These are phyloP conservation scores for Altica lythri DNA, from an alignment of 2,888 invertebrate genomes.

Conservation along the genomic window DNA sequence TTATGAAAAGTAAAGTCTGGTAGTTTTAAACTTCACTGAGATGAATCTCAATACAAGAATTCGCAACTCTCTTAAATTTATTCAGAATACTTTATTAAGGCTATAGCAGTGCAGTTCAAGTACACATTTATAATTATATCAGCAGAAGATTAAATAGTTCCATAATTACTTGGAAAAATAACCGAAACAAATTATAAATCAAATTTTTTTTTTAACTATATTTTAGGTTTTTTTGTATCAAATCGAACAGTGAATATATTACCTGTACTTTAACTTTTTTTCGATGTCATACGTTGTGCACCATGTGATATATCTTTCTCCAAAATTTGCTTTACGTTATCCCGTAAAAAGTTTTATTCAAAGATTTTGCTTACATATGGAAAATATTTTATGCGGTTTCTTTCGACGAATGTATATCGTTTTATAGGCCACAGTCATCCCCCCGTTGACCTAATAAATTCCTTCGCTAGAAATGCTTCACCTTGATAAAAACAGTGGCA, in stretches of 20 bases:
- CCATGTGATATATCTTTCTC: slow-evolving; percentile 39
- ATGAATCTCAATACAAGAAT: background rate
- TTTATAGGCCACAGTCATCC: slow-evolving; percentile 31
- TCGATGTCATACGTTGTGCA: slow-evolving; percentile 20
- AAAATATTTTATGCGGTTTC: slow-evolving; percentile 32
- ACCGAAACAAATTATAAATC: no score
- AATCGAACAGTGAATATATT: slow-evolving; percentile 1
- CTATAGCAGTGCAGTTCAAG: no score
- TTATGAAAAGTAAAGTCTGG: slow-evolving; percentile 31
- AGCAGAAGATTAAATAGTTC: no score
- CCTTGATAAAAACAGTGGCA: no score
- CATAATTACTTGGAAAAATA: no score
- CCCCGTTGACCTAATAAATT: slow-evolving; percentile 31
- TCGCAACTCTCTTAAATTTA: background rate
- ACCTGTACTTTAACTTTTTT: slow-evolving; percentile 12
- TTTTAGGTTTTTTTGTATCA: no score
- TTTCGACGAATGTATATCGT: slow-evolving; percentile 27
- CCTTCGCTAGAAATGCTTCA: slow-evolving; percentile 2
- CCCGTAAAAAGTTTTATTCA: slow-evolving; percentile 41
- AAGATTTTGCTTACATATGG: slow-evolving; percentile 34
- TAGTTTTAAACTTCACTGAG: slow-evolving; percentile 14
- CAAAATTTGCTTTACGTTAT: slow-evolving; percentile 45
- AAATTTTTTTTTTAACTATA: no score
- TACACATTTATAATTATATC: no score
- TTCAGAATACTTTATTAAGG: no score